These are phyloP conservation scores for Darevskia mixta DNA, from an alignment of 2,797 vertebrate species.

Conservation along the genomic window DNA sequence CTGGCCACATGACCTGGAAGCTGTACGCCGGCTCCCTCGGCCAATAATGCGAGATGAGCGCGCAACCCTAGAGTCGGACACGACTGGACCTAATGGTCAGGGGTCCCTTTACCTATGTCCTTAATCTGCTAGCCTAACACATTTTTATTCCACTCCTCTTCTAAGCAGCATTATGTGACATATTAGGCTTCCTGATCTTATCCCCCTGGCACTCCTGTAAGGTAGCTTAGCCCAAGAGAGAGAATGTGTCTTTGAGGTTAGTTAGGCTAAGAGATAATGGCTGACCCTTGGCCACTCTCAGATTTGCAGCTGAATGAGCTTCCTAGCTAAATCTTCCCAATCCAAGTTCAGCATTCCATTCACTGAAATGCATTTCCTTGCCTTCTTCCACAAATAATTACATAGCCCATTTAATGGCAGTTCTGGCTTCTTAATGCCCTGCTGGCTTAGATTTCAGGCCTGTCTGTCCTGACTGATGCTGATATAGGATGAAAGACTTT, in stretches of 20 bases:
- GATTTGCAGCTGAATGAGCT: neutral
- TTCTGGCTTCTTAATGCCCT: neutral
- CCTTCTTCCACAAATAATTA: neutral
- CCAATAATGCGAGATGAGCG: too few species aligned
- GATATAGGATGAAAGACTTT: neutral
- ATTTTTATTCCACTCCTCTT: too few species aligned
- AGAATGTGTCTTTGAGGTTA: neutral
- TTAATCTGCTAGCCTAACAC: too few species aligned
- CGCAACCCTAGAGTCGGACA: too few species aligned
- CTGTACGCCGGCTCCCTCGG: too few species aligned
- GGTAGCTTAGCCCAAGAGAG: neutral
- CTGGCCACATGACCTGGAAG: too few species aligned
- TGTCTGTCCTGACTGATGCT: neutral
- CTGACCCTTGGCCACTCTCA: neutral
- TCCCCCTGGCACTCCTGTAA: neutral
- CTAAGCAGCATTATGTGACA: too few species aligned
- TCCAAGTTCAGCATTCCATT: neutral
- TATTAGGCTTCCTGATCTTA: too few species aligned
- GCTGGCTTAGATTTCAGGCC: neutral
- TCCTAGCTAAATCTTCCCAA: neutral
- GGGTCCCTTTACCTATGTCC: too few species aligned
- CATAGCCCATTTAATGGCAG: constrained; percentile 9
- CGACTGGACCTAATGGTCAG: too few species aligned
- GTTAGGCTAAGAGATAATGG: neutral
- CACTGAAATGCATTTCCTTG: neutral